A percentile compares a stretch with the other conserved stretches of the same genome.
phyloP scores from a whole-genome alignment of 2,113 vertebrate genomes.

The Silurus meridionalis region DNA sequence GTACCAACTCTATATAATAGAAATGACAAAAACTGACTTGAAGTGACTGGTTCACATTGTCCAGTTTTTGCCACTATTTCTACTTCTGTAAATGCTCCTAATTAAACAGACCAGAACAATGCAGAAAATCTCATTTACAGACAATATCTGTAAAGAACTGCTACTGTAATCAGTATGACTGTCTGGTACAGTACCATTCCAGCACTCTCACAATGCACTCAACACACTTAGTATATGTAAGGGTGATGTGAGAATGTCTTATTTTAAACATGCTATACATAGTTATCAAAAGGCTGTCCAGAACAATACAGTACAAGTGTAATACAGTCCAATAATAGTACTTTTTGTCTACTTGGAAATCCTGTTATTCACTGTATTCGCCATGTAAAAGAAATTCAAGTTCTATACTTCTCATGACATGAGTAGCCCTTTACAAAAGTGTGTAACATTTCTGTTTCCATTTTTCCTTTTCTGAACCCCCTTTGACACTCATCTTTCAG shows the following conservation, averaged over 20 bases:
- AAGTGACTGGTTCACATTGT: too few relatives aligned
- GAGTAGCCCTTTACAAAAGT: neutral
- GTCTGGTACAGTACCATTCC: neutral
- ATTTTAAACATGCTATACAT: neutral
- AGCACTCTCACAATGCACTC: neutral
- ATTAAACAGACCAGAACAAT: too few relatives aligned
- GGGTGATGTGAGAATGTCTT: neutral
- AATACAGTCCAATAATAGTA: neutral
- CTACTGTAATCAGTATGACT: neutral
- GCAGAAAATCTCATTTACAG: too few relatives aligned
- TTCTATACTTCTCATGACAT: neutral
- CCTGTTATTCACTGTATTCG: neutral
- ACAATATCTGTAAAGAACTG: neutral
- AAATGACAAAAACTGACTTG: too few relatives aligned
- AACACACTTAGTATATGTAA: neutral
- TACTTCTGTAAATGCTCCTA: too few relatives aligned
- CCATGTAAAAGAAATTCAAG: neutral
- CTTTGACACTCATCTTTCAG: constrained; percentile 8
- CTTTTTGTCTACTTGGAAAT: neutral
- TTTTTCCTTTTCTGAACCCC: neutral
- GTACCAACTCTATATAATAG: too few relatives aligned
- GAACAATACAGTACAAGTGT: neutral
- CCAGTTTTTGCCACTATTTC: too few relatives aligned
- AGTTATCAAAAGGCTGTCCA: neutral
- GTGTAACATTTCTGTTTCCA: neutral